Percentiles rank a stretch among this genome's conserved stretches.
These are phyloP conservation scores for Lateolabrax maculatus DNA, from an alignment of 2,797 vertebrate genomes.

Conservation along the genomic window DNA sequence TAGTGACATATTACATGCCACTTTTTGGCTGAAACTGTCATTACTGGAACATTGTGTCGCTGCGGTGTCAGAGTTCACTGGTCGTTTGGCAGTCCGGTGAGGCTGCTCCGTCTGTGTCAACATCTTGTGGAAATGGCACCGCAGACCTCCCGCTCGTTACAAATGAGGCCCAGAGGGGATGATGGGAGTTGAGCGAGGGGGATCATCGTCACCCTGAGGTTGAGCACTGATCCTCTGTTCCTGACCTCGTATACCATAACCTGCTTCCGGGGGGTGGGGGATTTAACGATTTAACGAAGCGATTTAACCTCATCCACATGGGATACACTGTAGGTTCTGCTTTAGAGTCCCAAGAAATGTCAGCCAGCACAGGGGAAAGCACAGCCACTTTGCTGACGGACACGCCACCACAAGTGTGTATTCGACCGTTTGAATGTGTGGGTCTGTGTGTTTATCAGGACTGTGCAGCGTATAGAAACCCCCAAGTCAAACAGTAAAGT, in stretches of 20 bases:
- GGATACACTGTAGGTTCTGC: conserved; percentile 38
- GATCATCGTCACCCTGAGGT: conserved; percentile 51
- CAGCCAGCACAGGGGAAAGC: conserved; percentile 24
- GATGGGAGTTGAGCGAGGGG: conserved; percentile 19
- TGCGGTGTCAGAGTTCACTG: conserved; percentile 48
- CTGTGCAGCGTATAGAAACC: background rate
- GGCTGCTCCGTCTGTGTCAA: conserved; percentile 44
- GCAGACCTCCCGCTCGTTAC: conserved; percentile 56
- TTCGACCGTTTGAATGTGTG: conserved; percentile 3
- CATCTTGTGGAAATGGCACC: conserved; percentile 55
- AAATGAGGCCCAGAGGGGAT: conserved; percentile 75
- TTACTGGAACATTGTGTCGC: conserved; percentile 16
- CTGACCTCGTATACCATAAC: conserved; percentile 55
- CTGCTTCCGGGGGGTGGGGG: conserved; percentile 37
- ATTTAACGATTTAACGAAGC: too few species aligned
- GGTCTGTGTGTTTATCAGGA: conserved; percentile 2
- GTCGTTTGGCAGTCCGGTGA: conserved; percentile 48
- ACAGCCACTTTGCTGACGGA: conserved; percentile 33
- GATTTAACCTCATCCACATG: conserved; percentile 42
- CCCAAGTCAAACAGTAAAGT: conserved; percentile 36
- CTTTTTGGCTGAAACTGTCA: conserved; percentile 25
- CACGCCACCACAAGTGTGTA: conserved; percentile 1
- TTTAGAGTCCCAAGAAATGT: conserved; percentile 50
- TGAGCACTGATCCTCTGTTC: conserved; percentile 42
- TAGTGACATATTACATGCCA: conserved; percentile 10